phyloP scores from a whole-genome alignment of 2,113 vertebrate genomes.

The Atrichornis clamosus region DNA sequence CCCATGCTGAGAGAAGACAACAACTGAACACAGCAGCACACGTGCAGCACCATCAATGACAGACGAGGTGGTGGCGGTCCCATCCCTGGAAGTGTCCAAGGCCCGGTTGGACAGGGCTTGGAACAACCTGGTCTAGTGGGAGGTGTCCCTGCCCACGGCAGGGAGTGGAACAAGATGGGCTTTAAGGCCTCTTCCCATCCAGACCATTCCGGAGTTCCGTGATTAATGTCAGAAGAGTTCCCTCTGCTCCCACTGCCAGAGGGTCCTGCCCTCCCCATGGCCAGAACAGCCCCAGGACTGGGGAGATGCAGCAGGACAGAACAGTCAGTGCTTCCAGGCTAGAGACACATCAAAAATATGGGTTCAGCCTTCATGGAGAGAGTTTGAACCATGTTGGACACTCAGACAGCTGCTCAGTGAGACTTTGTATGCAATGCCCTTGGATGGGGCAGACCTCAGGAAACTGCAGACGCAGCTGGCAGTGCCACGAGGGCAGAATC shows the following conservation, averaged over 20 bases:
- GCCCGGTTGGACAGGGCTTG: not conserved
- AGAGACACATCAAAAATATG: not conserved
- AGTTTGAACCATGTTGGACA: not conserved
- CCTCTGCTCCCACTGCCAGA: accelerated
- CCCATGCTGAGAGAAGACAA: not conserved
- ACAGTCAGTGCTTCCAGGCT: not conserved
- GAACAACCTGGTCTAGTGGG: accelerated
- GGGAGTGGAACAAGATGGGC: not conserved
- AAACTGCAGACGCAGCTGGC: not conserved
- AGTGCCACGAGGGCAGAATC: not conserved
- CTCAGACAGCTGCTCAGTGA: not conserved
- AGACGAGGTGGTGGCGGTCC: not conserved
- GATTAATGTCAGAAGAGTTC: accelerated
- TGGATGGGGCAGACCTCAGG: not conserved
- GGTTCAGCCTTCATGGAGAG: not conserved
- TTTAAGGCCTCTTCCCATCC: not conserved
- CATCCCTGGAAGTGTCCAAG: not conserved
- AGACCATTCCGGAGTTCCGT: not conserved
- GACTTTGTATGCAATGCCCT: not conserved
- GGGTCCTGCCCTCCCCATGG: not conserved
- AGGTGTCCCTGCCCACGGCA: not conserved
- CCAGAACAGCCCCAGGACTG: not conserved
- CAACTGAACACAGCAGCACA: not conserved
- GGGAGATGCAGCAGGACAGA: not conserved
- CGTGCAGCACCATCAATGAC: not conserved